Conservation (phyloP, 1,140 invertebrate species). For the Camponotus vicinus region DNA sequence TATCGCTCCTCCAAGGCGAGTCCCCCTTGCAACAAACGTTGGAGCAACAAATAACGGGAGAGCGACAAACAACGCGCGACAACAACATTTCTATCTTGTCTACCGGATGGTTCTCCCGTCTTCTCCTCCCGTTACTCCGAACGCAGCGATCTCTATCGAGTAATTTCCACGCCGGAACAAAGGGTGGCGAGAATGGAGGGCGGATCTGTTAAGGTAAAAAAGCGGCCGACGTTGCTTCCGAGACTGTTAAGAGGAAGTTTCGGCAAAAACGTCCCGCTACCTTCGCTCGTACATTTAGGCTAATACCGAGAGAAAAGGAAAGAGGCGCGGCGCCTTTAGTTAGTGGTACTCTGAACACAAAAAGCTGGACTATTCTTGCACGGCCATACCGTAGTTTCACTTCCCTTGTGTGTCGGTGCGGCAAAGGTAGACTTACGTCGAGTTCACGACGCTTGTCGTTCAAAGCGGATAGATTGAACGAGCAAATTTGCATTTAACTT, state of each 20-base stretch:
- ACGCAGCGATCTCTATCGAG: constrained; percentile 46
- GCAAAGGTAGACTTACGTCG: constrained; percentile 16
- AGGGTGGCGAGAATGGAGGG: constrained; percentile 24
- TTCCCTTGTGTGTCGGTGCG: background rate
- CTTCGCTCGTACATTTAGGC: constrained; percentile 48
- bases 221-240: constrained; percentile 24
- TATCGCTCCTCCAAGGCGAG: constrained; percentile 18
- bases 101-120: constrained; percentile 1
- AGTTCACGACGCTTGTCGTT: constrained; percentile 20
- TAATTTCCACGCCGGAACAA: constrained; percentile 56
- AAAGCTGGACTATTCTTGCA: constrained; percentile 39
- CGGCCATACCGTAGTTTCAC: constrained; percentile 17
- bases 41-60: constrained; percentile 31
- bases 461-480: background rate
- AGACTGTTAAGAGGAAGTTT: constrained; percentile 66
- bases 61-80: constrained; percentile 24
- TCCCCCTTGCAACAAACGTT: background rate
- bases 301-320: constrained; percentile 32
- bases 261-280: constrained; percentile 56
- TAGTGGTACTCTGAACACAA: background rate
- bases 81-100: constrained; percentile 16
- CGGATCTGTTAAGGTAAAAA: constrained; percentile 67
- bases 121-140: background rate
- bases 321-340: background rate
- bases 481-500: constrained; percentile 20